A percentile compares a stretch with the other conserved stretches of the same genome.
phyloP scores from a whole-genome alignment of 2,113 vertebrate genomes.

The cattle (Bos taurus) region ARS-UCD2.0 NC_037335.1:111886501-111887000 shows the following conservation, averaged over 20 bases:
- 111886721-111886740: not conserved
- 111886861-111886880: not conserved
- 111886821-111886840: not conserved
- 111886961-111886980: not conserved
- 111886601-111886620: rapidly evolving
- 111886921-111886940: not conserved
- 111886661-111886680: not conserved
- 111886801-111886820: not conserved
- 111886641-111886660: not conserved
- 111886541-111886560: not conserved
- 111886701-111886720: not conserved
- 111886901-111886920: not conserved
- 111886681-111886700: rapidly evolving
- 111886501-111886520: not conserved
- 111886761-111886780: not conserved
- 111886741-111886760: not conserved
- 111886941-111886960: not conserved
- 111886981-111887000: not conserved
- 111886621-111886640: not conserved
- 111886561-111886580: not conserved
- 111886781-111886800: not conserved
- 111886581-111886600: not conserved
- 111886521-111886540: not conserved
- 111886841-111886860: not conserved
- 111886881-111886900: not conserved